A percentile compares a stretch with the other conserved stretches of the same genome.
phyloP scores from a whole-genome alignment of 2,113 vertebrate species.

The Ginglymostoma cirratum region DNA sequence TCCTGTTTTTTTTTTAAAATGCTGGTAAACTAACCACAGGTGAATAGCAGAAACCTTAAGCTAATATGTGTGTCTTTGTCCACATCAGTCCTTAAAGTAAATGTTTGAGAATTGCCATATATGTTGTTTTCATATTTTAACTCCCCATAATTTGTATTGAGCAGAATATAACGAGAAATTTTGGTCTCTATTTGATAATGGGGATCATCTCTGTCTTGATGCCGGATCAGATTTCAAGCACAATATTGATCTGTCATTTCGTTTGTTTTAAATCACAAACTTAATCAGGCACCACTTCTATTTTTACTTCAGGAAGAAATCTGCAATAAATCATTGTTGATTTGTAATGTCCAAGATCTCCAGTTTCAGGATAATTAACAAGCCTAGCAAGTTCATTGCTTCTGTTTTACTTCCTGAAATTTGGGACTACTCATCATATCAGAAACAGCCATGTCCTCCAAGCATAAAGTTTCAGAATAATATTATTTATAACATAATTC shows the following conservation, averaged over 20 bases:
- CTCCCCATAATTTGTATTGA: not conserved
- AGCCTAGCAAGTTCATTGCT: not conserved
- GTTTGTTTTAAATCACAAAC: not conserved
- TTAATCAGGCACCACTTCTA: not conserved
- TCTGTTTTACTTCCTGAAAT: not conserved
- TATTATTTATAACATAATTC: constrained; percentile 18
- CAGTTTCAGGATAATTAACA: not conserved
- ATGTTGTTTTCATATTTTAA: not conserved
- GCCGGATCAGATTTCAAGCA: not conserved
- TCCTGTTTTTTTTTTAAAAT: not conserved
- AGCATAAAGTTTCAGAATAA: not conserved
- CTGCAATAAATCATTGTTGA: not conserved
- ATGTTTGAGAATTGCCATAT: not conserved
- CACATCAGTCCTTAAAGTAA: not conserved
- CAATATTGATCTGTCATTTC: not conserved
- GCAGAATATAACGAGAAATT: not conserved
- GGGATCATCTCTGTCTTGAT: not conserved
- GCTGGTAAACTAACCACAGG: not conserved
- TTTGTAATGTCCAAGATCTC: not conserved
- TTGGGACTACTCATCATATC: not conserved
- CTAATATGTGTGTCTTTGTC: not conserved
- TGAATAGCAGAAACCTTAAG: not conserved
- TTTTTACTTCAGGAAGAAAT: not conserved
- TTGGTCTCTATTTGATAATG: not conserved
- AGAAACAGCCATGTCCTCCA: not conserved